Evolutionary conservation across 2,888 invertebrate species (phyloP).

Genomic region (Petrophora chlorosata): DNA sequence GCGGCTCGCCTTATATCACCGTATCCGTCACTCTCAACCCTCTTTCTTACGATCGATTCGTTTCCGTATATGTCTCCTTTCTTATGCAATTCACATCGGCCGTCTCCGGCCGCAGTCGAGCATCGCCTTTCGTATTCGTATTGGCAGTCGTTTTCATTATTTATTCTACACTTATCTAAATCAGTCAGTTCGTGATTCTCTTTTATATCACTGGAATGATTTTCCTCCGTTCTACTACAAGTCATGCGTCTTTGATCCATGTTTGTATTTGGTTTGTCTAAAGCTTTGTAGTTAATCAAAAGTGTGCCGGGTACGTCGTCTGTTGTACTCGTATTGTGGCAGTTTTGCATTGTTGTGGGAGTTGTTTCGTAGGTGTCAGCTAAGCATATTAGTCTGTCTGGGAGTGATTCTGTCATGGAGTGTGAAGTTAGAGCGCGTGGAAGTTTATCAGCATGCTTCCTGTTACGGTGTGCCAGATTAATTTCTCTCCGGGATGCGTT

Average conservation of each 20-base stretch:
- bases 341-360: conserved; percentile 41
- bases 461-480: conserved; percentile 74
- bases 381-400: conserved; percentile 59
- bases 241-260: conserved; percentile 37
- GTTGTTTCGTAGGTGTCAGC: conserved; percentile 60
- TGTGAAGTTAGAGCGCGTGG: conserved; percentile 42
- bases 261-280: conserved; percentile 18
- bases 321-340: conserved; percentile 28
- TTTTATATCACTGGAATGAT: conserved; percentile 73
- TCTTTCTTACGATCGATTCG: conserved; percentile 68
- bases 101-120: conserved; percentile 45
- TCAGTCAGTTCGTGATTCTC: conserved; percentile 67
- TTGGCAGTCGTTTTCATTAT: conserved; percentile 56
- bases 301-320: conserved; percentile 24
- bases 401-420: conserved; percentile 39
- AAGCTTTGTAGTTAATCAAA: conserved; percentile 20
- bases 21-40: conserved; percentile 63
- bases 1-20: conserved; percentile 63
- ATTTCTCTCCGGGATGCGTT: conserved; percentile 77
- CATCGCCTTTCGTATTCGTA: conserved; percentile 58
- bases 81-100: conserved; percentile 61
- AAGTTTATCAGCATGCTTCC: conserved; percentile 72
- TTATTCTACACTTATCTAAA: conserved; percentile 72
- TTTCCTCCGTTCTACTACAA: conserved; percentile 52
- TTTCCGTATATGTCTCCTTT: conserved; percentile 66